Evolutionary conservation across 2,888 invertebrate species (phyloP), one percentile per base, ranked within the genome.

Genomic region (Netelia fuscicornis): DNA sequence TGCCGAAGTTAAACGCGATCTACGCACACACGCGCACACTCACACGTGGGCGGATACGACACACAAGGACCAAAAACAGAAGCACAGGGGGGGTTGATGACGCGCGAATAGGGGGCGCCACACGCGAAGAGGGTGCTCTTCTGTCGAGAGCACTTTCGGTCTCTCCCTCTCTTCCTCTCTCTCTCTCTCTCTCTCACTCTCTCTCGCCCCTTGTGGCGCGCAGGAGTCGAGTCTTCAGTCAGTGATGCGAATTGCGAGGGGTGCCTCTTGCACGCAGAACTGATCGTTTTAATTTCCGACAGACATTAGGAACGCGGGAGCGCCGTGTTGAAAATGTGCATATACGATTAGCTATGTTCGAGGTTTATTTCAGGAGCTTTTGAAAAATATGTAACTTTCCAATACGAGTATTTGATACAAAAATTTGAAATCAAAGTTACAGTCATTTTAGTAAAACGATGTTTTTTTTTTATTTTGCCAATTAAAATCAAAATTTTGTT

Each of bases 1-100:
- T 90, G 91, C 88, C 89, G 88, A 90, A 92, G 92, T 92, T 91
- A 91, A 92, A 91, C 89, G 89, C 90, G 90, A 91, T 90, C 90
- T 90, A 89, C 83, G 85, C 86, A 86, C 87, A 89, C 87, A 85
- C 83, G 80, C 75, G 67, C 75, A 80, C 84, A 82, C 82, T 75
- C 80, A 58, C n/a, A 67, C 30, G 25, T 13, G 54, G 17, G 54
- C 54, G 13, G n/a, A 54, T n/a, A 54, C n/a, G 13, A 5, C 17
- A 17, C 54, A 13, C 44, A 62, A 68, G 81, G 52, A 52, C 44
- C 52, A 30, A 30, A 37, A 25, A 37, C 37, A 62, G 20, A 42
- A 78, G 52, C 10, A 70, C 17, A 20, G 20, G 37, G 56, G 60
- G 44, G n/a, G 42, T 68, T 42, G 82, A 81, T 37, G 82, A 71